phyloP scores from a whole-genome alignment of 2,888 invertebrate genomes.

The Diaphora mendica region DNA sequence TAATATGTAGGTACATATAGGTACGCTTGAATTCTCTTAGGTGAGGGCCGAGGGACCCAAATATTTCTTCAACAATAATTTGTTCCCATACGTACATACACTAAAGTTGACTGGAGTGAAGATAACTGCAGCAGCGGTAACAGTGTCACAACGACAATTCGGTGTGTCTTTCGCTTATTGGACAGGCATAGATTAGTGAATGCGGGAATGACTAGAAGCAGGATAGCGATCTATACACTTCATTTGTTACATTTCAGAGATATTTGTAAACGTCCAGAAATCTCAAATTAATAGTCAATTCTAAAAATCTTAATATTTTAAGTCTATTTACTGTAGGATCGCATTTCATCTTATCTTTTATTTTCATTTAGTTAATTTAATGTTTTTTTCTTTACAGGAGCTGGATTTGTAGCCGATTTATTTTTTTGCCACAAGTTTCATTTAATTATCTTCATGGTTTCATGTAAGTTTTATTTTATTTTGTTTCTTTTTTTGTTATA shows the following conservation, averaged over 20 bases:
- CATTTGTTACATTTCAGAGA: neutral
- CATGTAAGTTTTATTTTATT: constrained; percentile 84
- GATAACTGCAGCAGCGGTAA: neutral
- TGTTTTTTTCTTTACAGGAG: constrained; percentile 79
- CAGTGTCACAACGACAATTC: neutral
- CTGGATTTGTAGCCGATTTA: constrained; percentile 60
- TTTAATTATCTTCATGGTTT: constrained; percentile 84
- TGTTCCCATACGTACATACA: too few species aligned
- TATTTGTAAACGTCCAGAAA: neutral
- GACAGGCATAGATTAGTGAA: too few species aligned
- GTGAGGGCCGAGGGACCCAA: neutral
- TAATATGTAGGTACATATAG: neutral
- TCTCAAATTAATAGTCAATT: neutral
- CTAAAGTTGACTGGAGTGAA: too few species aligned
- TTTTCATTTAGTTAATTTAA: constrained; percentile 62
- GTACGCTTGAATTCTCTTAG: neutral
- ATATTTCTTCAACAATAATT: too few species aligned
- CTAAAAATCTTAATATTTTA: too few species aligned
- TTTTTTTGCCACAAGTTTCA: constrained; percentile 70
- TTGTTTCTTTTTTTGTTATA: constrained; percentile 53
- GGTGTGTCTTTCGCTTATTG: too few species aligned
- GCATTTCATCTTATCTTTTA: constrained; percentile 25
- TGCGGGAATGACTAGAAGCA: neutral
- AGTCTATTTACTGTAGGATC: neutral
- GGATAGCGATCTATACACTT: neutral